phyloP scores from a whole-genome alignment of 2,113 vertebrate genomes.

The rat (Rattus norvegicus) region DNA sequence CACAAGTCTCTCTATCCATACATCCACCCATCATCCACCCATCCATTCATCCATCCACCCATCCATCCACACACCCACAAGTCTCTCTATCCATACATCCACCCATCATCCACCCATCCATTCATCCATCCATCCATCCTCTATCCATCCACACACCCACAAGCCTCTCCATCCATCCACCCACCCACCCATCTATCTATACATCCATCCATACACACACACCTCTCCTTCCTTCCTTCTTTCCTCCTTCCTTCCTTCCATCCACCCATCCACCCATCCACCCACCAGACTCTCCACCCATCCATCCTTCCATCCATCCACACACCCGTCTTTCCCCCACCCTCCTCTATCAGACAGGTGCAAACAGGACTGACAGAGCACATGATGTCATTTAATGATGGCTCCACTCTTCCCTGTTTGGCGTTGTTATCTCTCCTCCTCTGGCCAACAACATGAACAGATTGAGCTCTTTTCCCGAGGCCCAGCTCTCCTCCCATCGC shows the following conservation, averaged over 20 bases:
- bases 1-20: neutral
- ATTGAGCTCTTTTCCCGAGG: neutral
- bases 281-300: neutral
- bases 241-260: neutral
- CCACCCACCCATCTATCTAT: neutral
- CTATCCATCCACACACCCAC: neutral
- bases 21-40: neutral
- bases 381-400: fast-evolving
- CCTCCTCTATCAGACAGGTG: neutral
- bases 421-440: neutral
- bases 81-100: too few species aligned
- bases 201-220: neutral
- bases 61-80: neutral
- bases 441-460: neutral
- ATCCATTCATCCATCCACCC: neutral
- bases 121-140: neutral
- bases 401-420: too few species aligned
- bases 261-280: neutral
- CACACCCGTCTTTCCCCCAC: neutral
- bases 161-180: neutral
- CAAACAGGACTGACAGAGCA: neutral
- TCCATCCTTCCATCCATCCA: neutral
- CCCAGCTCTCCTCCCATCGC: neutral
- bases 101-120: neutral
- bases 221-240: too few species aligned